phyloP scores from a whole-genome alignment of 2,888 invertebrate species.

The Dryococelus australis region DNA sequence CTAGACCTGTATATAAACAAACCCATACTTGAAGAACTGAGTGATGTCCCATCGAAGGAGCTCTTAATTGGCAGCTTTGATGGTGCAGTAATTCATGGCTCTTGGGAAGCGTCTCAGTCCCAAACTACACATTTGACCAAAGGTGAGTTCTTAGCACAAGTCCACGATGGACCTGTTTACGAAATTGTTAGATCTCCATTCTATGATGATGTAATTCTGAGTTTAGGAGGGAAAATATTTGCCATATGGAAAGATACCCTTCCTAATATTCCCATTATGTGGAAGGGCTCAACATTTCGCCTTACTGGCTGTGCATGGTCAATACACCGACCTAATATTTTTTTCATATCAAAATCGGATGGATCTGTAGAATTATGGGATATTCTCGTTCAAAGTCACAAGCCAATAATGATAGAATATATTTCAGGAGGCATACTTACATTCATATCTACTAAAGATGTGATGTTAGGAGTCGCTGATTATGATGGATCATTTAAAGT shows the following conservation, averaged over 20 bases:
- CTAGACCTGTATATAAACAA: not conserved
- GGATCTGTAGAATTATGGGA: slow-evolving; percentile 25
- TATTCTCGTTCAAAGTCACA: not conserved
- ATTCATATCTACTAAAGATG: not conserved
- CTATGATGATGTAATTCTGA: slow-evolving; percentile 11
- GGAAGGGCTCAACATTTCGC: not conserved
- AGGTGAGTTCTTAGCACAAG: not conserved
- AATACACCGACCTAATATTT: not conserved
- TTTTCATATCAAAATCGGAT: not conserved
- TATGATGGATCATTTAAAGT: slow-evolving; percentile 8
- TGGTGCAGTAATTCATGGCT: not conserved
- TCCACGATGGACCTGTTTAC: slow-evolving; percentile 13
- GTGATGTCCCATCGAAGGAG: not conserved
- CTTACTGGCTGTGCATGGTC: slow-evolving; percentile 24
- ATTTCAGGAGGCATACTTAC: slow-evolving; percentile 2
- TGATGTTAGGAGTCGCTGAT: not conserved
- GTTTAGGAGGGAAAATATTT: not conserved
- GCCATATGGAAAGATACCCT: slow-evolving; percentile 21
- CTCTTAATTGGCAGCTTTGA: not conserved
- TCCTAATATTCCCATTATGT: not conserved
- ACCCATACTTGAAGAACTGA: not conserved
- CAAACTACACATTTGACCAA: not conserved
- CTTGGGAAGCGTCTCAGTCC: not conserved
- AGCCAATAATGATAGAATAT: not conserved
- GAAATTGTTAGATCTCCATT: not conserved